A percentile compares a stretch with the other conserved stretches of the same genome.
These are phyloP conservation scores for Capreolus pygargus DNA, from an alignment of 2,113 vertebrate species.

Conservation along the genomic window DNA sequence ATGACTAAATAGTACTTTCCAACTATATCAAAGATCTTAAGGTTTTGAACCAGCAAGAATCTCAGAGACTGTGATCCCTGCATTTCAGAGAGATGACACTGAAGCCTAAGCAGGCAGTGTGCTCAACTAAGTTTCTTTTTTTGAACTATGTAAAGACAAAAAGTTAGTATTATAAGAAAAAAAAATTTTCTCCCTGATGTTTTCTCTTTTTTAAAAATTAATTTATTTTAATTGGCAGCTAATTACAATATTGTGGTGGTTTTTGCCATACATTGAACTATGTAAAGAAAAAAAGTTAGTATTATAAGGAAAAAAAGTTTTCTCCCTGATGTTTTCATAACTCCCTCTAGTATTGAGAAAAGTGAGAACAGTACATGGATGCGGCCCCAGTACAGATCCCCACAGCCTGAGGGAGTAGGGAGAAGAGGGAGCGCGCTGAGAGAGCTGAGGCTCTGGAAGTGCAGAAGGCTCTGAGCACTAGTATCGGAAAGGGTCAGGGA, in stretches of 20 bases:
- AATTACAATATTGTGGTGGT: background rate
- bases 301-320: background rate
- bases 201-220: background rate
- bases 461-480: accelerated
- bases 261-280: background rate
- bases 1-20: background rate
- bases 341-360: background rate
- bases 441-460: background rate
- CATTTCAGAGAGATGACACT: background rate
- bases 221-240: background rate
- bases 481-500: accelerated
- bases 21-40: background rate
- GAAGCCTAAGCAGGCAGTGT: background rate
- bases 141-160: background rate
- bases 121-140: background rate
- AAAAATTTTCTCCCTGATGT: background rate
- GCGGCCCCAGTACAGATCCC: background rate
- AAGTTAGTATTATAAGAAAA: background rate
- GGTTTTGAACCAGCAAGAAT: background rate
- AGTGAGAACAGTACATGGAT: too few species aligned
- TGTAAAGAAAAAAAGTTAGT: background rate
- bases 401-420: background rate
- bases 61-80: background rate
- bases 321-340: background rate
- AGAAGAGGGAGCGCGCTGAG: too few species aligned